Conservation (phyloP, 2,888 invertebrate species). For the Phyto melanocephala region DNA sequence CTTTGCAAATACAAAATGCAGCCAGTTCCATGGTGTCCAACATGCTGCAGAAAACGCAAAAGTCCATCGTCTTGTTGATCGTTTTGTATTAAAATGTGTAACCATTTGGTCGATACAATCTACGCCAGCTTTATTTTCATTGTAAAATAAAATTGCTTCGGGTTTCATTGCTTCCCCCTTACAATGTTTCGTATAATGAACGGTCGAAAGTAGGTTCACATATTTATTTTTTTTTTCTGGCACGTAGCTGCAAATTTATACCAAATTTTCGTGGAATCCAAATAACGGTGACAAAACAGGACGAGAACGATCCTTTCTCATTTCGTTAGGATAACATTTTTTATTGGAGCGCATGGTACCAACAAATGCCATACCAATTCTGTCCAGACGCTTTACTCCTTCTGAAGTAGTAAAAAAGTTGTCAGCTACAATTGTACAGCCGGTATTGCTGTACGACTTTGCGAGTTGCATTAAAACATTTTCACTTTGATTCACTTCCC, state of each 20-base stretch:
- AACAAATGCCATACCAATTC: constrained; percentile 49
- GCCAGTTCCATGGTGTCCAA: not conserved
- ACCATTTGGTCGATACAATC: too few relatives aligned
- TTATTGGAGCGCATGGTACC: constrained; percentile 53
- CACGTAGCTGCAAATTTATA: too few relatives aligned
- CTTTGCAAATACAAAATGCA: constrained; percentile 18
- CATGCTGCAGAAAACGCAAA: constrained; percentile 50
- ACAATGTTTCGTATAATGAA: constrained; percentile 50
- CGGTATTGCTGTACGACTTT: too few relatives aligned
- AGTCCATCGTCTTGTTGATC: too few relatives aligned
- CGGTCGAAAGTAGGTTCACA: constrained; percentile 56
- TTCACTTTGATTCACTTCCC: too few relatives aligned
- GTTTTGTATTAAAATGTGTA: too few relatives aligned
- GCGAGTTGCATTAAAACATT: too few relatives aligned
- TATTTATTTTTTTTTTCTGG: too few relatives aligned
- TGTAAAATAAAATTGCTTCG: constrained; percentile 44
- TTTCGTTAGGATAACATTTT: constrained; percentile 47
- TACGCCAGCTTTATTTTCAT: not conserved
- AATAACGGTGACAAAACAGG: constrained; percentile 40
- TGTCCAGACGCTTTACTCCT: constrained; percentile 32
- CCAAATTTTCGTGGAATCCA: too few relatives aligned
- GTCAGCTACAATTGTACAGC: too few relatives aligned
- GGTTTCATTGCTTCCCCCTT: constrained; percentile 59
- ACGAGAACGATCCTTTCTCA: constrained; percentile 43
- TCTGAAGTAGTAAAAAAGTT: too few relatives aligned